Percentiles rank a stretch among this genome's conserved stretches.
These are phyloP conservation scores for Patella pellucida DNA, from an alignment of 2,888 invertebrate genomes.

Conservation along the genomic window DNA sequence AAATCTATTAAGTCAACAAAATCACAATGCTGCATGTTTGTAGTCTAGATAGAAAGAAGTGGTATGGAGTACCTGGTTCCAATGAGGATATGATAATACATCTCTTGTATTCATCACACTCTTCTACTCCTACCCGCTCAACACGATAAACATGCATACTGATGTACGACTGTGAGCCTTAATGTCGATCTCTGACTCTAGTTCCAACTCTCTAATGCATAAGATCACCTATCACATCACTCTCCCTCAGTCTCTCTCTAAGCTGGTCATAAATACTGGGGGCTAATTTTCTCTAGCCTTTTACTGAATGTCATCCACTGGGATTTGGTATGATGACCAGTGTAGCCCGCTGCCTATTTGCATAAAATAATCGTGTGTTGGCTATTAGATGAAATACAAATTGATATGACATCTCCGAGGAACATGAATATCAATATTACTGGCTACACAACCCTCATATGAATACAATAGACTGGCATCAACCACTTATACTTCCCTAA, in stretches of 20 bases:
- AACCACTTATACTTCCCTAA: conserved; percentile 8
- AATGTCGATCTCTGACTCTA: conserved; percentile 3
- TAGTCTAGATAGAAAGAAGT: too few species aligned
- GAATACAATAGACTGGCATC: conserved; percentile 3
- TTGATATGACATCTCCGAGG: conserved; percentile 4
- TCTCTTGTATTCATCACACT: too few species aligned
- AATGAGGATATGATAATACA: too few species aligned
- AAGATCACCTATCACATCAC: neutral
- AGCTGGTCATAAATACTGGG: neutral
- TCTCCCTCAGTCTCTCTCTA: neutral
- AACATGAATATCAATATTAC: conserved; percentile 8
- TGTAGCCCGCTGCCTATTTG: neutral
- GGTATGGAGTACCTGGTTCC: too few species aligned
- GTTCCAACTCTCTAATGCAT: neutral
- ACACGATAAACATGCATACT: too few species aligned
- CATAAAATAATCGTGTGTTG: conserved; percentile 5
- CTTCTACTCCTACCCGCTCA: too few species aligned
- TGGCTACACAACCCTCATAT: conserved; percentile 7
- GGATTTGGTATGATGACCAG: neutral
- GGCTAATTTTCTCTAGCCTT: conserved; percentile 2
- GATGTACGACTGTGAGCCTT: too few species aligned
- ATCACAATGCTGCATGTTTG: neutral
- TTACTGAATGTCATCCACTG: conserved; percentile 11
- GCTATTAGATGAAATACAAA: conserved; percentile 11
- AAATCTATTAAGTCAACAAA: conserved; percentile 7